Evolutionary conservation across 2,113 vertebrate genomes (phyloP).

Genomic region (Entomyzon cyanotis): DNA sequence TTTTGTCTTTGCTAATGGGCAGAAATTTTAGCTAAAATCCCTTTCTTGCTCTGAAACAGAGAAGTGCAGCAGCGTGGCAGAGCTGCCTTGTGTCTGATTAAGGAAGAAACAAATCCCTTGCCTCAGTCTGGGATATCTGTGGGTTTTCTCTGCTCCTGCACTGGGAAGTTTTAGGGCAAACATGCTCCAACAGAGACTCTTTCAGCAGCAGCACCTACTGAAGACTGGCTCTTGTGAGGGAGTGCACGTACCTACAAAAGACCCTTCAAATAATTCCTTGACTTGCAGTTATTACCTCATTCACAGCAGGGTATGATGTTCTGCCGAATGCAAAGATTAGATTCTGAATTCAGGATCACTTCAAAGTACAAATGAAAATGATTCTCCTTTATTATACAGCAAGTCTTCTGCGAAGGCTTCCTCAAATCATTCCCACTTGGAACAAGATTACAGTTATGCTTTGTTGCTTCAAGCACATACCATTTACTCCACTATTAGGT

Average conservation of each 20-base stretch:
- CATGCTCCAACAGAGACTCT: not conserved
- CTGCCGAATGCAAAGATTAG: conserved; percentile 64
- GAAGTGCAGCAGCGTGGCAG: not conserved
- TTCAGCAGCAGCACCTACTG: not conserved
- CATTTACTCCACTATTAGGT: conserved; percentile 73
- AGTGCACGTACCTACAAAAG: not conserved
- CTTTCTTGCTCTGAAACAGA: not conserved
- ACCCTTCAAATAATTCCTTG: conserved; percentile 18
- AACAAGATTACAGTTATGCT: conserved; percentile 74
- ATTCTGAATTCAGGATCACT: conserved; percentile 66
- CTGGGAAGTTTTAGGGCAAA: not conserved
- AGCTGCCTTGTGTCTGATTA: not conserved
- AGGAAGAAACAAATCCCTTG: not conserved
- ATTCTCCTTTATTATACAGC: conserved; percentile 66
- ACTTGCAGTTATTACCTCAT: conserved; percentile 38
- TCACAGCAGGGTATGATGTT: conserved; percentile 28
- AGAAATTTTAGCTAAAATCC: not conserved
- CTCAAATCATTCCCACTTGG: conserved; percentile 70
- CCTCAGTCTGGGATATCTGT: not conserved
- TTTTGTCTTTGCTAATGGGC: not conserved
- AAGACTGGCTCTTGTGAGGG: not conserved
- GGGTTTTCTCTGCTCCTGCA: not conserved
- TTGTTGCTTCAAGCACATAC: conserved; percentile 77
- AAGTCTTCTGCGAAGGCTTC: conserved; percentile 68
- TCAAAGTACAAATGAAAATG: conserved; percentile 74